A percentile compares a stretch with the other conserved stretches of the same genome.
phyloP scores from a whole-genome alignment of 2,888 invertebrate genomes.

The Adelphocoris suturalis region DNA sequence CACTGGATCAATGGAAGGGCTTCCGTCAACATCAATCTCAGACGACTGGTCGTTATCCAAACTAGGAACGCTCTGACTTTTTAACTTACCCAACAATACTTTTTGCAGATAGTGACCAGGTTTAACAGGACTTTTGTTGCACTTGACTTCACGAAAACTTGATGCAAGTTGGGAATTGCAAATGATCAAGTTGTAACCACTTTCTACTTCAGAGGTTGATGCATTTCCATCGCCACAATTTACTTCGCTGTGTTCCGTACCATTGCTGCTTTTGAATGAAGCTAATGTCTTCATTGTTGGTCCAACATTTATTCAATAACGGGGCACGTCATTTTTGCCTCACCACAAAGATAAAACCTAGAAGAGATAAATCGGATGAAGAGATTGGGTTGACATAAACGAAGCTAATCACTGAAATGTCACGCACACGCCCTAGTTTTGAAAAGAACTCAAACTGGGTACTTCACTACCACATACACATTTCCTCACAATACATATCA shows the following conservation, averaged over 20 bases:
- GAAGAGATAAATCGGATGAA: too few relatives aligned
- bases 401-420: not conserved
- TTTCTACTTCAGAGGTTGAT: not conserved
- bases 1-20: not conserved
- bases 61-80: conserved; percentile 79
- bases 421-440: too few relatives aligned
- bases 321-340: not conserved
- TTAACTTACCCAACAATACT: conserved; percentile 75
- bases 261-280: conserved; percentile 3
- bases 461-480: too few relatives aligned
- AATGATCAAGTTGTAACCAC: conserved; percentile 75
- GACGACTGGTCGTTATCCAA: conserved; percentile 72
- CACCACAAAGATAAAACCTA: not conserved
- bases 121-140: conserved; percentile 72
- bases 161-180: conserved; percentile 76
- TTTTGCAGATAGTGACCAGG: conserved; percentile 76
- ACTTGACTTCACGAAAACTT: conserved; percentile 76
- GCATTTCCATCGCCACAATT: not conserved
- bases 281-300: conserved; percentile 38
- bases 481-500: too few relatives aligned
- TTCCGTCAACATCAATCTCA: not conserved
- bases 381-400: not conserved
- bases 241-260: not conserved
- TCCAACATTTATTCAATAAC: not conserved
- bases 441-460: too few relatives aligned